Evolutionary conservation across 2,113 vertebrate species (phyloP).

Genomic region (Ochotona curzoniae): DNA sequence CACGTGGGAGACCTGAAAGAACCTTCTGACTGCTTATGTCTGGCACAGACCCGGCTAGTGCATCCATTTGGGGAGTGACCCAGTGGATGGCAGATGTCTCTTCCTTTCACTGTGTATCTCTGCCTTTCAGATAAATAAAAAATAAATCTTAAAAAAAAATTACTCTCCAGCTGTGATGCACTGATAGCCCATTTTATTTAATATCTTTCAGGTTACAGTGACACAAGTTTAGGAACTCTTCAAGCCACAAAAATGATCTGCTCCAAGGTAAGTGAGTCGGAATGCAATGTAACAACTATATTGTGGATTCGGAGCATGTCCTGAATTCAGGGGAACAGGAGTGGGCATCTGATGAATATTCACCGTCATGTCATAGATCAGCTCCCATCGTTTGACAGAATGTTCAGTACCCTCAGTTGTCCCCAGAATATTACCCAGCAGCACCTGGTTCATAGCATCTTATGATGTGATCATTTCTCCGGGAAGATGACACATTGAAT

Average conservation of each 20-base stretch:
- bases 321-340: background rate
- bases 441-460: background rate
- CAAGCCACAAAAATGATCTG: background rate
- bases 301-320: background rate
- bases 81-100: no score
- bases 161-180: background rate
- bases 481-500: background rate
- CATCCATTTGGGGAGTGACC: no score
- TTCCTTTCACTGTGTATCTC: no score
- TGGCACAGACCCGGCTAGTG: no score
- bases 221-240: background rate
- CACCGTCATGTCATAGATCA: background rate
- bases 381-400: background rate
- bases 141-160: no score
- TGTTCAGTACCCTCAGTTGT: background rate
- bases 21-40: no score
- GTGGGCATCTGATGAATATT: background rate
- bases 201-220: background rate
- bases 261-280: background rate
- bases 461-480: background rate
- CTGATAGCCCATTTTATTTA: background rate
- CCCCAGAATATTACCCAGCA: conserved; percentile 11
- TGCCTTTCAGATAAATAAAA: no score
- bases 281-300: background rate
- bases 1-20: no score